Percentiles rank a stretch among this genome's conserved stretches.
phyloP scores from a whole-genome alignment of 37 sponge, comb jelly and placozoan species.

The Ianthella basta region DNA sequence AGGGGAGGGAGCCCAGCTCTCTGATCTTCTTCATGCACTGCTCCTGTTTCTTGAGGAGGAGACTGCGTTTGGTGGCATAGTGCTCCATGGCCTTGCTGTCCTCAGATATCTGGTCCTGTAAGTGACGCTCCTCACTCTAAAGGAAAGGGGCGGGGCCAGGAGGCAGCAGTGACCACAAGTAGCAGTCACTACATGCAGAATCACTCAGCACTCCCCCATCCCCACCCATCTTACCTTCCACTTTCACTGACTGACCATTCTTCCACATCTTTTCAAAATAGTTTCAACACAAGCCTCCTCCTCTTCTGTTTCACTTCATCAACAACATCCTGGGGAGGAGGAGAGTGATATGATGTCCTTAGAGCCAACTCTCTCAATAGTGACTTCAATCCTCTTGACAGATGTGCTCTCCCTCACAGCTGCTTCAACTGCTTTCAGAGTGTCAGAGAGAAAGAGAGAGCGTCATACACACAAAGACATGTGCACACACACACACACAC shows the following conservation, averaged over 20 bases:
- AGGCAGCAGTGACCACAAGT: neutral
- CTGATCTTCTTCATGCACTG: slow-evolving; percentile 92
- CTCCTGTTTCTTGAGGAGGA: slow-evolving; percentile 91
- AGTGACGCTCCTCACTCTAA: slow-evolving; percentile 72
- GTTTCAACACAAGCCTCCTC: slow-evolving; percentile 49
- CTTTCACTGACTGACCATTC: too few relatives aligned
- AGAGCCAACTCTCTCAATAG: too few relatives aligned
- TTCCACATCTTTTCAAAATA: slow-evolving; percentile 63
- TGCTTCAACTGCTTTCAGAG: slow-evolving; percentile 81
- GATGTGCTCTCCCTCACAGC: slow-evolving; percentile 84
- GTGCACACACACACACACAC: neutral
- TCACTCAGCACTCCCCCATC: too few relatives aligned
- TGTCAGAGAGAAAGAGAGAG: too few relatives aligned
- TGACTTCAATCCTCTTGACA: too few relatives aligned
- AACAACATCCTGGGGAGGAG: too few relatives aligned
- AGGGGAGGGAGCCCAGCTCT: slow-evolving; percentile 92
- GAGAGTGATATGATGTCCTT: too few relatives aligned
- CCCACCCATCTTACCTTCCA: slow-evolving; percentile 50
- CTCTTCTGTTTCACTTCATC: slow-evolving; percentile 51
- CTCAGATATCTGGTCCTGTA: slow-evolving; percentile 79
- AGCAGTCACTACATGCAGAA: too few relatives aligned
- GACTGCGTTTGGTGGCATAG: slow-evolving; percentile 80
- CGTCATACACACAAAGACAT: neutral
- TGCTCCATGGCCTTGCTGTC: slow-evolving; percentile 90
- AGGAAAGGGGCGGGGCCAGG: neutral